These are phyloP conservation scores for Saguinus imperator DNA, from an alignment of 2,113 vertebrate species.

Conservation along the genomic window DNA sequence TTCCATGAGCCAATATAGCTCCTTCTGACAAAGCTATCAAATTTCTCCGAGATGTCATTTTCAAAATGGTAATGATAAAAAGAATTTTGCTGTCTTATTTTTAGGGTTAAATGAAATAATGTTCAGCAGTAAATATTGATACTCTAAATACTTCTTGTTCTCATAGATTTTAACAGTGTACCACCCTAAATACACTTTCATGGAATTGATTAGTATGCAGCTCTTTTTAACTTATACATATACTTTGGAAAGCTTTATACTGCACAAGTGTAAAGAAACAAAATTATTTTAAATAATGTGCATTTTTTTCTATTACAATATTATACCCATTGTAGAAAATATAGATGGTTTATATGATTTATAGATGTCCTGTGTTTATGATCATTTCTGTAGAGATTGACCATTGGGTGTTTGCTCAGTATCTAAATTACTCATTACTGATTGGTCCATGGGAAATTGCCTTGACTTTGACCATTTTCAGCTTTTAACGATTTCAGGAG, in stretches of 20 bases:
- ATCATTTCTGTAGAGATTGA: neutral
- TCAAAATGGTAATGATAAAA: neutral
- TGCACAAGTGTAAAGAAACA: neutral
- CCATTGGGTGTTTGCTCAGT: neutral
- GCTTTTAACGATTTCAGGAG: neutral
- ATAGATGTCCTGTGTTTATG: neutral
- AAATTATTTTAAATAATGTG: slow-evolving; percentile 27
- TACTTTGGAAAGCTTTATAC: slow-evolving; percentile 21
- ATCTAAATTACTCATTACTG: slow-evolving; percentile 14
- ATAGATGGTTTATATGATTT: neutral
- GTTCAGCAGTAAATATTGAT: neutral
- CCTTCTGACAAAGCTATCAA: neutral
- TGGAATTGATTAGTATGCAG: neutral
- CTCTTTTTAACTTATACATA: neutral
- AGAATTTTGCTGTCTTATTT: neutral
- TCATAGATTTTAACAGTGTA: neutral
- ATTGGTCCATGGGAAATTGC: neutral
- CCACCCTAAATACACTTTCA: neutral
- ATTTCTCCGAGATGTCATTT: neutral
- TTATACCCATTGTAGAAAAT: neutral
- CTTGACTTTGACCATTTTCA: neutral
- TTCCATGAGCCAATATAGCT: neutral
- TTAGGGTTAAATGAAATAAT: neutral
- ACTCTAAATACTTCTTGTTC: neutral
- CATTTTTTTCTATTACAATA: slow-evolving; percentile 17